phyloP scores from a whole-genome alignment of 1,140 invertebrate species.

The Araneus ventricosus region DNA sequence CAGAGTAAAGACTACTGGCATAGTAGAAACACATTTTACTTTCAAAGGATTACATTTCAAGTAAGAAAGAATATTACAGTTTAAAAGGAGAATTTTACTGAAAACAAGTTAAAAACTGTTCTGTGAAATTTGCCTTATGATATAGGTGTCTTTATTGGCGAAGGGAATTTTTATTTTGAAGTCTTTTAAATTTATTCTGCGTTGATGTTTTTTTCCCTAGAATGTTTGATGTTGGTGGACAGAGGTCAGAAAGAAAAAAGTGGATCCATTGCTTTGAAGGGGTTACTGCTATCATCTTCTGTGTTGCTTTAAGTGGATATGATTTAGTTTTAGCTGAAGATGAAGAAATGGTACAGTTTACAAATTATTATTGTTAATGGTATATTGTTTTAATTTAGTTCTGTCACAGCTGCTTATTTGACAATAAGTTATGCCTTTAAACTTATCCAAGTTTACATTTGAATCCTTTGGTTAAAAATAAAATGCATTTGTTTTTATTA shows the following conservation, averaged over 20 bases:
- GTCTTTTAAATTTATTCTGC: too few relatives aligned
- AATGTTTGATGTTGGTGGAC: slow-evolving; percentile 98
- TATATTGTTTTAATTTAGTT: not conserved
- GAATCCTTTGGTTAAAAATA: too few relatives aligned
- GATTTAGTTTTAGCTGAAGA: slow-evolving; percentile 98
- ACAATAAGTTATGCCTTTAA: not conserved
- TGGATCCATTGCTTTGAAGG: slow-evolving; percentile 99
- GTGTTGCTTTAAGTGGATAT: slow-evolving; percentile 99
- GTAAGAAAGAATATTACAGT: slow-evolving; percentile 82
- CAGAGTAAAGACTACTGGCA: slow-evolving; percentile 99
- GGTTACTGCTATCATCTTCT: slow-evolving; percentile 99
- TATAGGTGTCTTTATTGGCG: too few relatives aligned
- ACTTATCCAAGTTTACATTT: too few relatives aligned
- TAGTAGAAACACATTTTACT: slow-evolving; percentile 99
- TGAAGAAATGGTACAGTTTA: slow-evolving; percentile 91
- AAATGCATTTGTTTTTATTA: too few relatives aligned
- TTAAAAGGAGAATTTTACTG: not conserved
- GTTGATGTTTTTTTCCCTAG: slow-evolving; percentile 80
- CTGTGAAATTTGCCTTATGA: not conserved
- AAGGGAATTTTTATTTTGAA: too few relatives aligned
- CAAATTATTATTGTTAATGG: not conserved
- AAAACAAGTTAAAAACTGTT: not conserved
- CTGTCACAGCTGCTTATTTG: not conserved
- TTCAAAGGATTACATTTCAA: slow-evolving; percentile 99
- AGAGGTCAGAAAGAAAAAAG: slow-evolving; percentile 99